Evolutionary conservation across 2,888 invertebrate species (phyloP).

Genomic region (Drosophila antonietae): DNA sequence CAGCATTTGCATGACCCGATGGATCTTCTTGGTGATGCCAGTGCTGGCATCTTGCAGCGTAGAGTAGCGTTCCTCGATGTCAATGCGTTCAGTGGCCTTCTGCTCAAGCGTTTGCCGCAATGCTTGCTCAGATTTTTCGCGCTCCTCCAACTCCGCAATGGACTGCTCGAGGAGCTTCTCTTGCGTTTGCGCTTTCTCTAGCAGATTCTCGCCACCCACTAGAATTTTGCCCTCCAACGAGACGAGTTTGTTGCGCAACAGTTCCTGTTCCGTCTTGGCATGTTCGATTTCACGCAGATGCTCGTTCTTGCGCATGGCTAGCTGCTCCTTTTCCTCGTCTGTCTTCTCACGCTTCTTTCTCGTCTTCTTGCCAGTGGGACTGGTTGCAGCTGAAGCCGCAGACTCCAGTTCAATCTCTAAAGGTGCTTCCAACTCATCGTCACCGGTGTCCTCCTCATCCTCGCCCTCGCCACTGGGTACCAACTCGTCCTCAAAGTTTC

Average conservation of each 20-base stretch:
- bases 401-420: conserved; percentile 85
- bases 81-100: conserved; percentile 96
- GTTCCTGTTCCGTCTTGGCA: conserved; percentile 92
- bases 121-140: conserved; percentile 92
- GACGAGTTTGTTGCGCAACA: conserved; percentile 92
- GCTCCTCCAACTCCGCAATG: conserved; percentile 91
- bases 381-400: conserved; percentile 81
- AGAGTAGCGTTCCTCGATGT: conserved; percentile 97
- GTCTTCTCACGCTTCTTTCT: conserved; percentile 85
- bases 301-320: conserved; percentile 88
- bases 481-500: conserved; percentile 84
- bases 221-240: conserved; percentile 97
- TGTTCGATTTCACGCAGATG: conserved; percentile 91
- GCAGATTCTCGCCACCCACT: conserved; percentile 98
- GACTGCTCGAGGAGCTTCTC: conserved; percentile 95
- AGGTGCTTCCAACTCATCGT: conserved; percentile 74
- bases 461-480: conserved; percentile 78
- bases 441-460: conserved; percentile 67
- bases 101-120: conserved; percentile 93
- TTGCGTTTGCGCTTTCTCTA: conserved; percentile 98
- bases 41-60: conserved; percentile 97
- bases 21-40: conserved; percentile 96
- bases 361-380: conserved; percentile 85
- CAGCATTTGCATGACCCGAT: conserved; percentile 93
- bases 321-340: conserved; percentile 88